Evolutionary conservation across 2,888 invertebrate genomes (phyloP).

Genomic region (Apamea monoglypha): DNA sequence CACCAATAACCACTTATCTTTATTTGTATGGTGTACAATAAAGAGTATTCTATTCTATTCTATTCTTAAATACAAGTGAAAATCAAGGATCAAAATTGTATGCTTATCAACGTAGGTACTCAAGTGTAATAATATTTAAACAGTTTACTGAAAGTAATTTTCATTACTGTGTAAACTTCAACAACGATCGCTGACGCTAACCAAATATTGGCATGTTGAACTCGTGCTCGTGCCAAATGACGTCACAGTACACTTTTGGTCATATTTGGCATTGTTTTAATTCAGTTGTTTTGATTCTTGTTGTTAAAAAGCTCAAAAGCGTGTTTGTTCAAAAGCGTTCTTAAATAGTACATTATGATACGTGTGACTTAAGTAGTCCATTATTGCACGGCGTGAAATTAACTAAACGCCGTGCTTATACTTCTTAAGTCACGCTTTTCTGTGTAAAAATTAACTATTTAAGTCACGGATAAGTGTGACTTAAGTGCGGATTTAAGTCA

Average conservation of each 20-base stretch:
- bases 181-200: conserved; percentile 36
- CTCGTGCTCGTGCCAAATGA: conserved; percentile 54
- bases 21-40: too few relatives aligned
- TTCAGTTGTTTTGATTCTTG: not conserved
- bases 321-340: not conserved
- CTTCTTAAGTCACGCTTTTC: too few relatives aligned
- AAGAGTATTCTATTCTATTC: too few relatives aligned
- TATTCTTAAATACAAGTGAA: not conserved
- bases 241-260: conserved; percentile 15
- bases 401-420: too few relatives aligned
- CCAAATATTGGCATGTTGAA: conserved; percentile 60
- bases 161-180: conserved; percentile 33
- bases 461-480: too few relatives aligned
- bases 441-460: too few relatives aligned
- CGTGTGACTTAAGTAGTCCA: too few relatives aligned
- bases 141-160: conserved; percentile 48
- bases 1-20: too few relatives aligned
- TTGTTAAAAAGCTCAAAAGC: too few relatives aligned
- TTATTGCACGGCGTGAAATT: too few relatives aligned
- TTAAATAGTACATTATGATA: too few relatives aligned
- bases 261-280: conserved; percentile 10
- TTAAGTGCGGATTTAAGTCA: too few relatives aligned
- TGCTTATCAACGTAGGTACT: conserved; percentile 3
- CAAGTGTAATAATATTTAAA: conserved; percentile 25
- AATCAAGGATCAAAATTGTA: conserved; percentile 20